Percentiles rank a stretch among this genome's conserved stretches.
Evolutionary conservation across 1,140 invertebrate genomes (phyloP).

Genomic region (Gonioctena quinquepunctata): DNA sequence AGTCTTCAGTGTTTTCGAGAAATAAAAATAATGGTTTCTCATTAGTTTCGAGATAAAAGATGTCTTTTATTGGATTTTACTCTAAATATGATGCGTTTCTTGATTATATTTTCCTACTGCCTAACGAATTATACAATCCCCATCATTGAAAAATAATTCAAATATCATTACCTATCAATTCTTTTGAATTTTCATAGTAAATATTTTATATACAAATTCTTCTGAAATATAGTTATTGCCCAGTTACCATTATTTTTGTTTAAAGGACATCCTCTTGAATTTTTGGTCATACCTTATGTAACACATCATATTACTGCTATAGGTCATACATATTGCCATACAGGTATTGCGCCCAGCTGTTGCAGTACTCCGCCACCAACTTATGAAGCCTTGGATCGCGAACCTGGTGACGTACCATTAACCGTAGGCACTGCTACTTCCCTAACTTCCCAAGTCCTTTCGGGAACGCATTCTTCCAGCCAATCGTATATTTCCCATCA

Average conservation of each 20-base stretch:
- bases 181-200: background rate
- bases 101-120: too few relatives aligned
- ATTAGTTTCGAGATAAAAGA: background rate
- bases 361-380: slow-evolving; percentile 87
- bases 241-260: too few relatives aligned
- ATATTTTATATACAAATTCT: background rate
- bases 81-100: background rate
- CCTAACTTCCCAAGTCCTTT: slow-evolving; percentile 14
- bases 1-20: too few relatives aligned
- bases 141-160: too few relatives aligned
- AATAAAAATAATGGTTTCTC: too few relatives aligned
- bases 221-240: too few relatives aligned
- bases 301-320: background rate
- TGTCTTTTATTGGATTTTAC: background rate
- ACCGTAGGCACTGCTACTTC: slow-evolving; percentile 55
- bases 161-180: background rate
- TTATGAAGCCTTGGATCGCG: slow-evolving; percentile 73
- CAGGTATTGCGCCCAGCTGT: slow-evolving; percentile 62
- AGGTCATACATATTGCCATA: slow-evolving; percentile 3
- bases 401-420: slow-evolving; percentile 59
- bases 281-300: too few relatives aligned
- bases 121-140: too few relatives aligned
- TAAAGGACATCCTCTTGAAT: too few relatives aligned
- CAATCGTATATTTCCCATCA: slow-evolving; percentile 35
- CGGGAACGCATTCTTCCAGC: slow-evolving; percentile 27